Base-by-base conservation (phyloP, 2,113 vertebrate genomes). In the Acanthisitta chloris region DNA sequence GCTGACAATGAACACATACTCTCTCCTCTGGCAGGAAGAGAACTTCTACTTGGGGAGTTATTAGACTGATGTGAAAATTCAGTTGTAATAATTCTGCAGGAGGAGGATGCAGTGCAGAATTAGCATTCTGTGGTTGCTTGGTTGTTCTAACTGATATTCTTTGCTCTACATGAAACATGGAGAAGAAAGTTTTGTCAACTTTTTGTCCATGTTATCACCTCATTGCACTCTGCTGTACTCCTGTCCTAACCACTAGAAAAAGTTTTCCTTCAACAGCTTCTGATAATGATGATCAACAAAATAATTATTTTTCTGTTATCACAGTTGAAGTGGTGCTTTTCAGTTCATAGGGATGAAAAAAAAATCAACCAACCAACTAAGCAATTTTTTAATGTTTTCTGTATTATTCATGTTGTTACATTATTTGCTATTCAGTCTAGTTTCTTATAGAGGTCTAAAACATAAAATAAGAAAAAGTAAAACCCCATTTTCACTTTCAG, bases 381-480 rank as follows among this genome's bases (percentile, higher is more conserved):
- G n/a, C n/a, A n/a, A n/a, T n/a, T n/a, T n/a, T n/a, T n/a, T n/a
- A n/a, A n/a, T n/a, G n/a, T n/a, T n/a, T n/a, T n/a, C n/a, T 54
- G 3, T 80, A 9, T 90, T 62, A 57, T 51, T 94, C 11, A 29
- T 62, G 14, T 64, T 72, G 31, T 66, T 64, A 62, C 17, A 14
- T 45, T 31, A 8, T 58, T 79, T 86, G 36, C 21, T 5, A 1
- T 70, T 86, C 24, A 57, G 14, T 78, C 49, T 14, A 43, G 21
- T 20, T 23, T 25, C 9, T 82, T n/a, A 20, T n/a, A 52, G 28
- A 46, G 73, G 19, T 65, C 79, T 36, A 16, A 82, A 33, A 17
- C 9, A 2, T 33, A 29, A 24, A 20, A 33, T 17, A 55, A 4
- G 0, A 7, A 29, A 21, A 14, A 13, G 2, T 10, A 55, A 58